Conservation (phyloP, 2,797 vertebrate genomes). For the Toxotes lorentzi region DNA sequence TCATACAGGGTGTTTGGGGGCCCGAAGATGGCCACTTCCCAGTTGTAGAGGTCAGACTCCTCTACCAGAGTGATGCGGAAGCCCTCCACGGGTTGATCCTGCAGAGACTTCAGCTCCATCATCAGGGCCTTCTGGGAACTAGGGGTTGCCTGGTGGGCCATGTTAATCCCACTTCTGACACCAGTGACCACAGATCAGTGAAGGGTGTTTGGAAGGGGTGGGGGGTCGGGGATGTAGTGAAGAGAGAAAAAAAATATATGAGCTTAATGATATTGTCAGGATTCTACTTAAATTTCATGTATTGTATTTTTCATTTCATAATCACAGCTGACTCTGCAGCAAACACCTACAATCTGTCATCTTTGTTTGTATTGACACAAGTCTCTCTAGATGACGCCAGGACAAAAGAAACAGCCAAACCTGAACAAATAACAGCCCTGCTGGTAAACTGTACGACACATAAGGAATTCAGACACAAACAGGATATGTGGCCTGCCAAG, state of each 20-base stretch:
- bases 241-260: constrained; percentile 4
- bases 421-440: background rate
- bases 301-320: background rate
- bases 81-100: constrained; percentile 96
- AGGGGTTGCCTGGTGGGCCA: constrained; percentile 97
- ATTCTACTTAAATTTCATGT: background rate
- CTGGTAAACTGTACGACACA: constrained; percentile 20
- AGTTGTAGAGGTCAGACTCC: constrained; percentile 96
- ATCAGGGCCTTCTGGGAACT: constrained; percentile 97
- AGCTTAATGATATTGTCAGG: background rate
- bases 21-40: constrained; percentile 97
- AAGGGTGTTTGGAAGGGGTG: background rate
- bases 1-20: constrained; percentile 96
- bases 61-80: constrained; percentile 96
- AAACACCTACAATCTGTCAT: constrained; percentile 11
- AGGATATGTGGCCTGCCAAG: constrained; percentile 60
- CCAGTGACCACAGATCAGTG: constrained; percentile 28
- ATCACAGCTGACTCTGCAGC: background rate
- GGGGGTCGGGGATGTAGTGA: background rate
- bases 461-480: constrained; percentile 41
- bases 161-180: constrained; percentile 78
- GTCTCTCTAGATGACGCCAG: background rate
- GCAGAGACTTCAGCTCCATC: constrained; percentile 95
- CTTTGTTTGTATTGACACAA: constrained; percentile 23
- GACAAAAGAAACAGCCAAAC: background rate